Evolutionary conservation across 1,140 invertebrate species (phyloP).

Genomic region (Orius laevigatus): DNA sequence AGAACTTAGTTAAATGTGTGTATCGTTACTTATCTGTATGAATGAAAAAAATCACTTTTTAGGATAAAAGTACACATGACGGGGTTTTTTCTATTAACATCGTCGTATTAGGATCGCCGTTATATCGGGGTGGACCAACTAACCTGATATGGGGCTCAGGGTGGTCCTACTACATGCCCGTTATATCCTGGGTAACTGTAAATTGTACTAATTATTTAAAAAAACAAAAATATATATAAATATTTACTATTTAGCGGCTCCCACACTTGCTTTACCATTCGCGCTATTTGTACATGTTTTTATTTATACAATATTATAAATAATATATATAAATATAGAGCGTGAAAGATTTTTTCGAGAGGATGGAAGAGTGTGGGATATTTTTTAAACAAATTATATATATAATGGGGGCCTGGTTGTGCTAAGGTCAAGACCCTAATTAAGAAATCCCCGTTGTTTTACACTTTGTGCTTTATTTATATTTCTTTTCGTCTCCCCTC

Average conservation of each 20-base stretch:
- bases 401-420: no score
- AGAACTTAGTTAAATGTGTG: slow-evolving; percentile 20
- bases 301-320: slow-evolving; percentile 4
- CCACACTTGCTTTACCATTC: slow-evolving; percentile 16
- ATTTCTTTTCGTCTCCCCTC: no score
- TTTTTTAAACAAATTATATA: slow-evolving; percentile 9
- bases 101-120: background rate
- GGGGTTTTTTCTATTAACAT: background rate
- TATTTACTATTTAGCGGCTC: slow-evolving; percentile 13
- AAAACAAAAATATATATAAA: slow-evolving; percentile 12
- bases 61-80: slow-evolving; percentile 1
- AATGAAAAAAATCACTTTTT: slow-evolving; percentile 3
- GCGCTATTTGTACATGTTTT: slow-evolving; percentile 14
- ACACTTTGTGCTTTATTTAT: no score
- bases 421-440: no score
- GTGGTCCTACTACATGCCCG: slow-evolving; percentile 2
- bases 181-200: slow-evolving; percentile 5
- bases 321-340: slow-evolving; percentile 10
- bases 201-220: slow-evolving; percentile 11
- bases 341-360: background rate
- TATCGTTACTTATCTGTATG: slow-evolving; percentile 17
- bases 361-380: slow-evolving; percentile 4
- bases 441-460: no score
- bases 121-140: background rate
- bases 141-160: slow-evolving; percentile 10